Conservation (phyloP, 2,888 invertebrate genomes). For the Caenorhabditis plicata region DNA sequence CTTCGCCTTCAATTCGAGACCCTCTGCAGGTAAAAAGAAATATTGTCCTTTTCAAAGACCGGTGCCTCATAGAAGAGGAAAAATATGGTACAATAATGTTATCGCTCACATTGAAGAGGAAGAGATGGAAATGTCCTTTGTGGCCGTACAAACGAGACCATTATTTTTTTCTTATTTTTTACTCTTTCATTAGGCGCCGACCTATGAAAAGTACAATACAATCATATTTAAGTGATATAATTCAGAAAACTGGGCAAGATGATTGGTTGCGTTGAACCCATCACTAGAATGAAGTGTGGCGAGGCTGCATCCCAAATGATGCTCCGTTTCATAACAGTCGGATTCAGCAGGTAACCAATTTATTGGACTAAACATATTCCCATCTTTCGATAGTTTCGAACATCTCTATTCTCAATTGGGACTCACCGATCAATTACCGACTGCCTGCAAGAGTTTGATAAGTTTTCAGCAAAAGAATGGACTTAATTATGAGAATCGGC, state of each 20-base stretch:
- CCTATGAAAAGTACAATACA: no score
- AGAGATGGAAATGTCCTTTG: neutral
- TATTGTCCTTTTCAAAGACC: no score
- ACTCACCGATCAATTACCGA: conserved; percentile 47
- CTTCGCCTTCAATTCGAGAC: conserved; percentile 44
- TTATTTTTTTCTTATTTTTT: no score
- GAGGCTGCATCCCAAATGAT: conserved; percentile 50
- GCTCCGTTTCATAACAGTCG: conserved; percentile 52
- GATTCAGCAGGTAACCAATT: conserved; percentile 41
- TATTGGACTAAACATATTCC: neutral
- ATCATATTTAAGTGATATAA: neutral
- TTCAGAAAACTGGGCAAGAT: conserved; percentile 45
- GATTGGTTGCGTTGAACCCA: conserved; percentile 52
- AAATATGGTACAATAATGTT: no score
- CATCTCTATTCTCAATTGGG: conserved; percentile 52
- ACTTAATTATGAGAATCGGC: conserved; percentile 23
- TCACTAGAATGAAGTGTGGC: conserved; percentile 46
- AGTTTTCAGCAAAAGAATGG: conserved; percentile 29
- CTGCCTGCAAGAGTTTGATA: conserved; percentile 42
- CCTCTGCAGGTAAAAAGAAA: conserved; percentile 37
- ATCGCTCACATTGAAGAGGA: no score
- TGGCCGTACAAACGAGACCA: no score
- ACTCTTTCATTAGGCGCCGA: no score
- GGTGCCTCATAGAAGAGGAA: no score
- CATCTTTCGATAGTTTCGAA: conserved; percentile 40